A percentile compares a stretch with the other conserved stretches of the same genome.
These are phyloP conservation scores for Platysternon megacephalum DNA, from an alignment of 2,113 vertebrate genomes.

Conservation along the genomic window DNA sequence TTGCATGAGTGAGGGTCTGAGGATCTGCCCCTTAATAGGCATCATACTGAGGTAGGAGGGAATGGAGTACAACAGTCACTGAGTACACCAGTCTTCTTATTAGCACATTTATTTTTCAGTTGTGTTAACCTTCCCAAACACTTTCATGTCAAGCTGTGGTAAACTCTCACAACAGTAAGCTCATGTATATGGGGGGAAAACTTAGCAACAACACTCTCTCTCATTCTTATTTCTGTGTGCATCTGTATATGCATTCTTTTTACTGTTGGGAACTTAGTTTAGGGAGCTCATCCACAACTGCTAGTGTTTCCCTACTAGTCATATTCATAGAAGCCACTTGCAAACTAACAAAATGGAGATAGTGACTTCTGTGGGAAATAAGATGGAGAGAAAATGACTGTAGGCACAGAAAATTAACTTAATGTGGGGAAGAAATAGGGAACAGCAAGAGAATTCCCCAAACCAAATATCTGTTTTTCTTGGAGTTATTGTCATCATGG, in stretches of 20 bases:
- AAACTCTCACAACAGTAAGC: not conserved
- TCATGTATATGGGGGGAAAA: not conserved
- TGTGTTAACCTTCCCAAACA: not conserved
- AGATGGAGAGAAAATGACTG: not conserved
- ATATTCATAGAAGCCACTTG: not conserved
- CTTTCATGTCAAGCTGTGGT: not conserved
- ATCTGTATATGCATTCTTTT: not conserved
- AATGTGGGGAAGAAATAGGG: not conserved
- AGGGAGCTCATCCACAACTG: not conserved
- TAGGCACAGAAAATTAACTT: not conserved
- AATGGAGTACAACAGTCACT: not conserved
- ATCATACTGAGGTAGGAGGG: not conserved
- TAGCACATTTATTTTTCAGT: not conserved
- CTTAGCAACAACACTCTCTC: not conserved
- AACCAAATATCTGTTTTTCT: not conserved
- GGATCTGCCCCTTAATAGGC: not conserved
- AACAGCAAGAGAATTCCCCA: not conserved
- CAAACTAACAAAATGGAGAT: too few species aligned
- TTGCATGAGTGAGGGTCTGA: not conserved
- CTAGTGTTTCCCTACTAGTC: not conserved
- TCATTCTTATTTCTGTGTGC: not conserved
- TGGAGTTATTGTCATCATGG: not conserved
- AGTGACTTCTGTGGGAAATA: not conserved
- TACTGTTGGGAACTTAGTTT: not conserved
- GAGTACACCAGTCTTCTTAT: not conserved